Base-by-base conservation (phyloP, 2,888 invertebrate genomes). In the Isoperla grammatica region DNA sequence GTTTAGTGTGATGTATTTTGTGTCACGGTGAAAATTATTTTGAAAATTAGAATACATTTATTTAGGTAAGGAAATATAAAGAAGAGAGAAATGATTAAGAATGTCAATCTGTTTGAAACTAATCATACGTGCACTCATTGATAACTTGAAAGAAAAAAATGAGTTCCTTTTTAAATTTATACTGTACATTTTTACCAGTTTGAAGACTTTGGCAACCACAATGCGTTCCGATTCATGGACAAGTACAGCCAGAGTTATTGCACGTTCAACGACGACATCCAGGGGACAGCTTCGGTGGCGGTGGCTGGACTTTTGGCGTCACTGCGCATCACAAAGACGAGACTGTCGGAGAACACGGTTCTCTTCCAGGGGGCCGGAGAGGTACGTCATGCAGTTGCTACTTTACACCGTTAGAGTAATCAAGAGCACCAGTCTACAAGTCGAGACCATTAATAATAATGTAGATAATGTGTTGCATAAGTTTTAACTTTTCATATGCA, bases 191-290 rank as follows among this genome's bases (percentile, higher is more conserved):
- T 45, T 57, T 76, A 81, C 45, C 84, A 91, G 79, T 99, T 98
- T 77, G 99, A 99, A 79, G 99, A 99, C 79, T 99, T 99, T 74
- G 99, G 88, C 57, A 99, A 99, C 72, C 83, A 88, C 9, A 99
- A 99, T 76, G 99, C 99, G 5, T 99, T 98, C 81, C 81, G 91
- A 37, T 79, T 99, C 58, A 79, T 99, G 65, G 88, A 86, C 69
- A 94, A 91, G 73, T 99, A 98, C 76, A 84, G 94, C 43, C 79
- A 90, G 69, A 73, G 83, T 70, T 88, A 90, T 76, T 98, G 97
- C 76, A 95, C 95, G 12, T 99, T 99, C 77, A 99, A 99, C 78
- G 99, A 99, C 74, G 99, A 99, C 74, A 99, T 99, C 72, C 97
- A 99, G 75, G 96, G 96, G 71, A 95, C 97, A 3, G 98, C 99